Evolutionary conservation across 2,113 vertebrate genomes (phyloP), one percentile per base, ranked within the genome.

Genomic region (Tenebrosternarchus preto): DNA sequence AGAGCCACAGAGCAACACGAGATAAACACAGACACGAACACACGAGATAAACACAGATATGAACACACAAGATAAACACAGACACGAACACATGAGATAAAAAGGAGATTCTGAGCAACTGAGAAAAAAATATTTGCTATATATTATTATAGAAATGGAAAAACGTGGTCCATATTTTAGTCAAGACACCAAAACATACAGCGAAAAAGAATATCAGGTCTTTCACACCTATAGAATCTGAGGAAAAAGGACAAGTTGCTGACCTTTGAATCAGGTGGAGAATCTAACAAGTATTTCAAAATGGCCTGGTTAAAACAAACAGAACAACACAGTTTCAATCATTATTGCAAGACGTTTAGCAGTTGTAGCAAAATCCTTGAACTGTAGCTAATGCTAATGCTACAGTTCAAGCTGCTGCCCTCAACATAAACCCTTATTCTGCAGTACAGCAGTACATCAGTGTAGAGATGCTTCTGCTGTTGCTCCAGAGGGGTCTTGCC

Each of bases 281-380:
- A 86, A 53, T 95, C 93, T 3, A 96, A 92, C 68, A 96, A 86
- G 80, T 95, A 94, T 25, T 88, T 94, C 95, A 94, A 93, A 11
- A 95, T 95, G 61, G 90, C 93, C 95, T 96, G 84, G 78, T 55
- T 64, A 66, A 70, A 85, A 50, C 43, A 15, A 86, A 73, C 84
- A 0, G 9, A 0, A 0, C 46, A 31, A 11, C 57, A 73, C 12
- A 15, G 69, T 43, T 66, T 1, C 27, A 63, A 17, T 17, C 1
- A 1, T 63, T 53, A 43, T 61, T 19, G 46, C n/a, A n/a, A 25
- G 33, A 36, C 39, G 12, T 63, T 43, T 27, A 61, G 31, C 22
- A 50, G 43, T 50, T 50, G 43, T 15, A 50, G 15, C 43, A 50
- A 50, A 50, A 50, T 50, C 11, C 12, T 50, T 1, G 43, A 50